These are phyloP conservation scores for Phymanthus crucifer DNA, from an alignment of 92 coral and sea anemone species.

Conservation along the genomic window DNA sequence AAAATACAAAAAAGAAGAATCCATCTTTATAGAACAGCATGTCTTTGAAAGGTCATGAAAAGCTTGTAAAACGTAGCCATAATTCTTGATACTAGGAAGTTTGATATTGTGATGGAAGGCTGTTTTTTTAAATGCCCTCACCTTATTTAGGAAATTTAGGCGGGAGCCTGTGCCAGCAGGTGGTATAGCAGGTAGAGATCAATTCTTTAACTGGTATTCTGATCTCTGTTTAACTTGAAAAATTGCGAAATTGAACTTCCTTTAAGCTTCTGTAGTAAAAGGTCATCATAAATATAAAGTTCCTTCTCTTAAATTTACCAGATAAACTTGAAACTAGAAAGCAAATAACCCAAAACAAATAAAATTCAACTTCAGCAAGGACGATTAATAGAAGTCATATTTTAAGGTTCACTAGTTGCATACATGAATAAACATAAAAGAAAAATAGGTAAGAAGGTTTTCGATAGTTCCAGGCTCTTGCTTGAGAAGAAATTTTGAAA, in stretches of 20 bases:
- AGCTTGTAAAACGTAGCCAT: neutral
- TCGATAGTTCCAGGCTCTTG: neutral
- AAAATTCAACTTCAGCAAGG: neutral
- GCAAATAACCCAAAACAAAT: neutral
- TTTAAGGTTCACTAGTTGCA: neutral
- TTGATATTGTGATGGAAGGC: neutral
- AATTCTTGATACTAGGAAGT: neutral
- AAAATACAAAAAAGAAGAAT: neutral
- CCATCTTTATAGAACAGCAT: neutral
- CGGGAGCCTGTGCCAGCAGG: neutral
- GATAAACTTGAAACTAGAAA: neutral
- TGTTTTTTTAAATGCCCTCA: neutral
- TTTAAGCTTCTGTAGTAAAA: too few species aligned
- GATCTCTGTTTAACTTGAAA: neutral
- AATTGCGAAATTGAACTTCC: neutral
- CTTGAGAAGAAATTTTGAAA: neutral
- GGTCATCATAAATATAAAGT: neutral
- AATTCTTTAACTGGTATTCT: neutral
- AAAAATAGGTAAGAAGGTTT: neutral
- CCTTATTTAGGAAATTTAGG: slow-evolving; percentile 8
- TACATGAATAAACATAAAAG: neutral
- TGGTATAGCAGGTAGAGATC: slow-evolving; percentile 13
- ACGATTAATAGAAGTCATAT: neutral
- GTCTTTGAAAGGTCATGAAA: neutral
- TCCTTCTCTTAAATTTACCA: neutral